Conservation (phyloP, 2,113 vertebrate genomes). For the Desmodus rotundus region DNA sequence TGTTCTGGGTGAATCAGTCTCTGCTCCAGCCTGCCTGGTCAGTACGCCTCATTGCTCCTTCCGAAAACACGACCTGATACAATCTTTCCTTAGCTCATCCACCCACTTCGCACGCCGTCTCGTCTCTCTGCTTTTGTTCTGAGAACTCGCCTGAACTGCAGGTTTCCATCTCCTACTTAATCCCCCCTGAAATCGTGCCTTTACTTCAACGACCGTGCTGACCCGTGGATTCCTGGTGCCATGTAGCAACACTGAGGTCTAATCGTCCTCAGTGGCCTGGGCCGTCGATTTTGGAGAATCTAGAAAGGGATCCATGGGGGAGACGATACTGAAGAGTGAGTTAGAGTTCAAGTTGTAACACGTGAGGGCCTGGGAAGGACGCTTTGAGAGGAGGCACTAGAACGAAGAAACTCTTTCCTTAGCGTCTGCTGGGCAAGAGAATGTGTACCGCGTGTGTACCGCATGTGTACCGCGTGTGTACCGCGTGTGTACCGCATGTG, state of each 20-base stretch:
- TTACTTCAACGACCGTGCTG: neutral
- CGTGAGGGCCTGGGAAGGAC: fast-evolving
- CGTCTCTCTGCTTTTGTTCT: neutral
- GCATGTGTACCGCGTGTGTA: fast-evolving
- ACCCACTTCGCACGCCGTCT: neutral
- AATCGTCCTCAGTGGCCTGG: fast-evolving
- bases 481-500: neutral
- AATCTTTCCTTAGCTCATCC: neutral
- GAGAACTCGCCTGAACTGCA: neutral
- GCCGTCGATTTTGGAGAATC: neutral
- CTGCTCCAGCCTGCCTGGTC: neutral
- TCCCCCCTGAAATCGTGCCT: neutral
- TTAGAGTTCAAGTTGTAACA: neutral
- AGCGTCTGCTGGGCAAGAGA: neutral
- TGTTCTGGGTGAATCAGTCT: neutral
- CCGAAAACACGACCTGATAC: neutral
- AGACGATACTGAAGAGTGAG: neutral
- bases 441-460: fast-evolving
- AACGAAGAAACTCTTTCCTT: neutral
- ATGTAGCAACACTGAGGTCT: neutral
- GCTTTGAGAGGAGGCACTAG: too few relatives aligned
- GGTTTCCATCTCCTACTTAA: neutral
- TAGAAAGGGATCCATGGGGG: neutral
- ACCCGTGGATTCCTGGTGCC: neutral
- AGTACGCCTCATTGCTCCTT: neutral